A percentile compares a stretch with the other conserved stretches of the same genome.
phyloP scores from a whole-genome alignment of 1,140 invertebrate genomes.

The Hypsibius dujardini region DNA sequence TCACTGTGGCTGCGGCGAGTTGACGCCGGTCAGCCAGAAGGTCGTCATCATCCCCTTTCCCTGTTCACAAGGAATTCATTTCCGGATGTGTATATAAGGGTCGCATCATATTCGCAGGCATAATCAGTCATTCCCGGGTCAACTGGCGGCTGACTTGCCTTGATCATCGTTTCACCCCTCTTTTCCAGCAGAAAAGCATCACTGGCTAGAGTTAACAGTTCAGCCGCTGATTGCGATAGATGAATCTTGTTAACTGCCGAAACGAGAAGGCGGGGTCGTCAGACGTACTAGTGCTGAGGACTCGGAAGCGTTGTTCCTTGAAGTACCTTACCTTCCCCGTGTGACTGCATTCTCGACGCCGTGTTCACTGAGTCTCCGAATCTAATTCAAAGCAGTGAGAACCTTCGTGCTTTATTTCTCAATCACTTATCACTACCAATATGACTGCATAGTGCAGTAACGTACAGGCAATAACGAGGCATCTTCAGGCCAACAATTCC shows the following conservation, averaged over 20 bases:
- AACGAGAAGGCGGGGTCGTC: no score
- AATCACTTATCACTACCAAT: no score
- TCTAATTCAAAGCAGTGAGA: no score
- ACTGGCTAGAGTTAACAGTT: not conserved
- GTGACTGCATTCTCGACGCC: not conserved
- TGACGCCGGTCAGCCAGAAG: not conserved
- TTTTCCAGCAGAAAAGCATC: not conserved
- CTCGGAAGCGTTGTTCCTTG: no score
- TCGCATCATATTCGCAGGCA: no score
- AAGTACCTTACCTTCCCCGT: not conserved
- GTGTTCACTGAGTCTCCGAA: not conserved
- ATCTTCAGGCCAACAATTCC: constrained; percentile 9
- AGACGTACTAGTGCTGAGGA: not conserved
- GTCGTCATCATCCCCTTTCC: constrained; percentile 4
- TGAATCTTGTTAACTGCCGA: not conserved
- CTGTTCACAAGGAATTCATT: not conserved
- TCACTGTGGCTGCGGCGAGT: no score
- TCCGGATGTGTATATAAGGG: no score
- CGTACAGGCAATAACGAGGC: not conserved
- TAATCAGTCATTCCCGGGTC: no score
- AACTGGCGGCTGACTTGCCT: no score
- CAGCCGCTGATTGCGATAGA: not conserved
- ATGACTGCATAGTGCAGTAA: no score
- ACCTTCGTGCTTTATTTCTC: no score
- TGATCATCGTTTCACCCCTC: not conserved